Evolutionary conservation across 2,888 invertebrate species (phyloP).

Genomic region (Thalpophila matura): DNA sequence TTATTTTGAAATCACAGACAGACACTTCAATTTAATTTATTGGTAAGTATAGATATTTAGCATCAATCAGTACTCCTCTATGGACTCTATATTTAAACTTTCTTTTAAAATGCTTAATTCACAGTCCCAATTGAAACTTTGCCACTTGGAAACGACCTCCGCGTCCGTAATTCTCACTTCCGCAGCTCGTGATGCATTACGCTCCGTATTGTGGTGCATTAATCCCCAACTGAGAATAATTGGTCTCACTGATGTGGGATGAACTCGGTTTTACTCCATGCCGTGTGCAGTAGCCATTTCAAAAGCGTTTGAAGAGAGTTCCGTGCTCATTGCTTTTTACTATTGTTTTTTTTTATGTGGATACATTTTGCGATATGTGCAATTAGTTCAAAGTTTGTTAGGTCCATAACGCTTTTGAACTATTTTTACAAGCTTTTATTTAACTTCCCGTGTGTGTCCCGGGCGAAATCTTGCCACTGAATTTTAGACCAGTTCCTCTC

Average conservation of each 20-base stretch:
- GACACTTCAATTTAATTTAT: too few relatives aligned
- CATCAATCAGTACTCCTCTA: too few relatives aligned
- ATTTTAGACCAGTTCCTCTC: too few relatives aligned
- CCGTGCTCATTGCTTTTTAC: neutral
- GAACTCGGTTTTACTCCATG: slow-evolving; percentile 36
- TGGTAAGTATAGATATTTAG: too few relatives aligned
- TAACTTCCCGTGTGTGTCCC: too few relatives aligned
- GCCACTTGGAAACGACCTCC: slow-evolving; percentile 21
- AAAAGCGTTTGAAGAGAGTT: slow-evolving; percentile 13
- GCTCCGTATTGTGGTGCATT: slow-evolving; percentile 57
- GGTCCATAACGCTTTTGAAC: too few relatives aligned
- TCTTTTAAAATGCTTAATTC: neutral
- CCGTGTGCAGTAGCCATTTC: slow-evolving; percentile 38
- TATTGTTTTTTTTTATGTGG: neutral
- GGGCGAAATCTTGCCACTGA: too few relatives aligned
- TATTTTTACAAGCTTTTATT: too few relatives aligned
- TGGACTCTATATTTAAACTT: too few relatives aligned
- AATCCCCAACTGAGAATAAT: slow-evolving; percentile 55
- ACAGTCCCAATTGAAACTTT: slow-evolving; percentile 19
- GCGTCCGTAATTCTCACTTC: slow-evolving; percentile 50
- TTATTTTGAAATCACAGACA: too few relatives aligned
- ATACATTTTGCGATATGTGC: too few relatives aligned
- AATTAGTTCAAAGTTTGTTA: too few relatives aligned
- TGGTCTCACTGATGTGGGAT: slow-evolving; percentile 45
- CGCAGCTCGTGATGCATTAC: slow-evolving; percentile 55